phyloP scores from a whole-genome alignment of 1,140 invertebrate genomes.

The Gryllus bimaculatus region DNA sequence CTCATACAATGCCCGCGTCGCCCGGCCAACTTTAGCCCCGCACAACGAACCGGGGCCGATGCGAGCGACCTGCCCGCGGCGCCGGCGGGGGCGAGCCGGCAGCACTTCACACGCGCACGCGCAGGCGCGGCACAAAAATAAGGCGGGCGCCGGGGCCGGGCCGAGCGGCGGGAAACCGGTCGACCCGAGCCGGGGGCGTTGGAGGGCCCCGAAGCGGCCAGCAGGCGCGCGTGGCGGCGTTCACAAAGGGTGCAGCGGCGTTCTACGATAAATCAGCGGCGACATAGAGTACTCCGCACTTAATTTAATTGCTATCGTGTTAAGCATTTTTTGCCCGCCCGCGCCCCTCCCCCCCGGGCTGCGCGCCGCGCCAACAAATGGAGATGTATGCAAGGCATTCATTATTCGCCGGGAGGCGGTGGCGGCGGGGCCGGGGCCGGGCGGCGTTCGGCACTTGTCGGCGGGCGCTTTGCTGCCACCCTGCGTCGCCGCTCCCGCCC shows the following conservation, averaged over 20 bases:
- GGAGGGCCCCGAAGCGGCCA: neutral
- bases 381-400: constrained; percentile 3
- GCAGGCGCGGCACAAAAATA: neutral
- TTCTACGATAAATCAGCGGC: neutral
- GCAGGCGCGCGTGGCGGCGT: no score
- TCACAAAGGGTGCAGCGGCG: neutral
- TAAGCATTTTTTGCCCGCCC: neutral
- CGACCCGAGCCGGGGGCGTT: neutral
- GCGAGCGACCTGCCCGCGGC: no score
- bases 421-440: no score
- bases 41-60: no score
- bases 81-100: no score
- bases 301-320: constrained; percentile 5
- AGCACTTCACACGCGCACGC: neutral
- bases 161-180: neutral
- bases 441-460: neutral
- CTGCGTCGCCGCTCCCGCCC: neutral
- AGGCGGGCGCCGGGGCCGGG: no score
- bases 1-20: neutral
- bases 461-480: neutral
- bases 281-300: neutral
- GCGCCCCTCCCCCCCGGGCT: no score
- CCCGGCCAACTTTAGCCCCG: no score
- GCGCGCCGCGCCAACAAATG: neutral
- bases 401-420: neutral